Base-by-base conservation (phyloP, 2,888 invertebrate species). In the Apeira syringaria region DNA sequence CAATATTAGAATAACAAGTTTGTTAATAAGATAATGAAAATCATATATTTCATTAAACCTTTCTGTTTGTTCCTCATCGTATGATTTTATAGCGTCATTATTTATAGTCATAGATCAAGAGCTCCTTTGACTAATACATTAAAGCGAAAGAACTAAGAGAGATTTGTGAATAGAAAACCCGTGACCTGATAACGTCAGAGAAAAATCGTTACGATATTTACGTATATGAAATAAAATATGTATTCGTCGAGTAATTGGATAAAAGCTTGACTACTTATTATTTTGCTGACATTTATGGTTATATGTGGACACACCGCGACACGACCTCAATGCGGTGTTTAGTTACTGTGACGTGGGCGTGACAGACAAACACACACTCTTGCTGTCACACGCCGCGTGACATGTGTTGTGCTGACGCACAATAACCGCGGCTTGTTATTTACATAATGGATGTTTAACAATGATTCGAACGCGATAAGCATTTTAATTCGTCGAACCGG, bases 361-460 rank as follows among this genome's bases (percentile, higher is more conserved):
- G 50, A 31, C 53, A 32, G 17, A 45, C 48, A 47, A 47, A 46
- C 48, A 47, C 47, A 53, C 47, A 44, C 29, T 41, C 47, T 43
- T 50, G 48, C 47, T 52, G 59, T 56, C 46, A 47, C 49, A 47
- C 58, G 53, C 53, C 53, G 25, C 35, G 40, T 59, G 61, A 50
- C 68, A 59, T 45, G 60, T 57, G 57, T 59, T 57, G 57, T 61
- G 37, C 47, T 38, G 42, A 55, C 51, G 50, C 56, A 67, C 67
- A 64, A 64, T 59, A 34, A 74, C 69, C 66, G 61, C 66, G 68
- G 70, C 73, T 66, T 54, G 50, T 64, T 59, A 71, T 74, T 74
- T 71, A 74, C 66, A 66, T 73, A 73, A 69, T 64, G 59, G 53
- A 33, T 25, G 27, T 26, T 39, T 48, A 46, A 59, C 65, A 60